A percentile compares a stretch with the other conserved stretches of the same genome.
phyloP scores from a whole-genome alignment of 92 coral and sea anemone species.

The Palythoa grandiflora region DNA sequence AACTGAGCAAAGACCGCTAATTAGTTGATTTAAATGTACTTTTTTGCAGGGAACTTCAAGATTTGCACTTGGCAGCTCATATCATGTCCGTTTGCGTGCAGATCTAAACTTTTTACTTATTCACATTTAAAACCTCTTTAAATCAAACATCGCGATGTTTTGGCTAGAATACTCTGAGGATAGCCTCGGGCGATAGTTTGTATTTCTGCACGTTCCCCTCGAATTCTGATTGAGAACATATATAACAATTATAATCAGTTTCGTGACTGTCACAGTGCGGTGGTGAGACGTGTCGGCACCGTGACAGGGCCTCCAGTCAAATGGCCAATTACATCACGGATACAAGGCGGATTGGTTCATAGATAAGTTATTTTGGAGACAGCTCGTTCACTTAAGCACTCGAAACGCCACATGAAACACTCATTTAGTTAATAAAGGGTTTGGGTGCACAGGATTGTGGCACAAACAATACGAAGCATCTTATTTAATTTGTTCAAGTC shows the following conservation, averaged over 20 bases:
- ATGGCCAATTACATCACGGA: not conserved
- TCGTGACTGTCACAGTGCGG: not conserved
- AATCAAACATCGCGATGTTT: not conserved
- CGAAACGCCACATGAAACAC: not conserved
- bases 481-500: too few species aligned
- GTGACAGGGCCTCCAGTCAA: not conserved
- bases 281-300: not conserved
- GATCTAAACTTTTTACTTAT: not conserved
- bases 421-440: too few species aligned
- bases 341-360: not conserved
- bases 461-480: too few species aligned
- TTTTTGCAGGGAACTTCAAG: too few species aligned
- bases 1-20: too few species aligned
- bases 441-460: too few species aligned
- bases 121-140: not conserved
- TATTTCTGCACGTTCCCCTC: not conserved
- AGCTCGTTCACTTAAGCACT: not conserved
- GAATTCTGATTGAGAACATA: not conserved
- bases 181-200: not conserved
- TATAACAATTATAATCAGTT: not conserved
- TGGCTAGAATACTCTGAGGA: not conserved
- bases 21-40: too few species aligned
- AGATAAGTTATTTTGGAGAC: not conserved
- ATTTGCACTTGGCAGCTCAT: too few species aligned
- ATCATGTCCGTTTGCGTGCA: not conserved